Evolutionary conservation across 2,797 vertebrate genomes (phyloP), one percentile per base, ranked within the genome.

Genomic region (Acipenser ruthenus): DNA sequence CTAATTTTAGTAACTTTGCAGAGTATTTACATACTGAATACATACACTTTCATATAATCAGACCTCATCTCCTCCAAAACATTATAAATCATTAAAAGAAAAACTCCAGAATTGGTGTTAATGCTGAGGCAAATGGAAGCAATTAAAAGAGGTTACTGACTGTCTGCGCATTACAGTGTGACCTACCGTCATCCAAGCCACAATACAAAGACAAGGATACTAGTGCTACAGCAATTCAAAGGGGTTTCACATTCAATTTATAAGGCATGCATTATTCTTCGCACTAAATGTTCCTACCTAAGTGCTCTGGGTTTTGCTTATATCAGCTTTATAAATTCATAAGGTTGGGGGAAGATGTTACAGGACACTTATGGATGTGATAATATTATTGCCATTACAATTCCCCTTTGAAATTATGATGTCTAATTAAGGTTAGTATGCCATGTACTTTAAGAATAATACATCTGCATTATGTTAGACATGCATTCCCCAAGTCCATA

Each of bases 161-260:
- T 78, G 73, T 78, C 81, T 64, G 77, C 80, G 84, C 83, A 79
- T 83, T 85, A 83, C 80, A 80, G 82, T 80, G 48, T 86, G 85
- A 86, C 83, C 86, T 80, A 78, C 80, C 81, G 83, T 63, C 74
- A 80, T 82, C 83, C 81, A 81, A 83, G 69, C 70, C 74, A 75
- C 78, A 79, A 78, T 63, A 56, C 67, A 68, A 53, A 52, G 48
- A 68, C 55, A 79, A 82, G 80, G 83, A 84, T 77, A 75, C 74
- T 82, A 83, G 75, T 82, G 83, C 84, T 81, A 86, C 68, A 15
- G 76, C 75, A 82, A 87, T 81, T 82, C 83, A 78, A 80, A 67
- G 72, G 82, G 80, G 81, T 79, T 84, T 88, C 83, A 86, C 79
- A 84, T 82, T 83, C 83, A 82, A 85, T 89, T 86, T 86, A 81